Percentiles rank a stretch among this genome's conserved stretches.
These are phyloP conservation scores for Yasuhikotakia modesta DNA, from an alignment of 2,797 vertebrate species.

Conservation along the genomic window DNA sequence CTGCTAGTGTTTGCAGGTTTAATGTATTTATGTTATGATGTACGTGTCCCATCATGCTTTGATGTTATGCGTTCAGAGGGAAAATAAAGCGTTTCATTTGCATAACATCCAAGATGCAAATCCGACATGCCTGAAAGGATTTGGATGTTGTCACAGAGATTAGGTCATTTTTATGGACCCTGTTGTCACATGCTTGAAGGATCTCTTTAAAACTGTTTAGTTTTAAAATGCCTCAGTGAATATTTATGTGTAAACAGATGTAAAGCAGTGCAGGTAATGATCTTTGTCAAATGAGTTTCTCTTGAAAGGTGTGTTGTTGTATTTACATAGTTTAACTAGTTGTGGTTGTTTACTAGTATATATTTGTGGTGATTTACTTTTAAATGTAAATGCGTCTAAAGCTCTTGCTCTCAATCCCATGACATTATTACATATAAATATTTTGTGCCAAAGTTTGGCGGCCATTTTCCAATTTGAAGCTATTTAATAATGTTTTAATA, in stretches of 20 bases:
- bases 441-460: no score
- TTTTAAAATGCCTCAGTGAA: constrained; percentile 49
- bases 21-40: constrained; percentile 45
- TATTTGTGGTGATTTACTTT: no score
- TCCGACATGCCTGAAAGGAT: constrained; percentile 45
- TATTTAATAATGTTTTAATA: no score
- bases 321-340: no score
- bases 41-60: constrained; percentile 32
- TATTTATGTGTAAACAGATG: background rate
- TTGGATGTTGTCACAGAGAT: constrained; percentile 62
- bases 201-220: constrained; percentile 60
- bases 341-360: no score
- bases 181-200: constrained; percentile 62
- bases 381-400: no score
- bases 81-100: constrained; percentile 60
- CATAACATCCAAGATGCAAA: constrained; percentile 47
- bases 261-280: background rate
- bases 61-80: constrained; percentile 44
- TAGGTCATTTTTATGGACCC: constrained; percentile 62
- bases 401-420: no score
- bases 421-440: no score
- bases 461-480: no score
- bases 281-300: constrained; percentile 12
- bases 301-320: no score
- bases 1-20: constrained; percentile 50